Evolutionary conservation across 1,140 invertebrate species (phyloP), one percentile per base, ranked within the genome.

Genomic region (Trichoplusia ni): DNA sequence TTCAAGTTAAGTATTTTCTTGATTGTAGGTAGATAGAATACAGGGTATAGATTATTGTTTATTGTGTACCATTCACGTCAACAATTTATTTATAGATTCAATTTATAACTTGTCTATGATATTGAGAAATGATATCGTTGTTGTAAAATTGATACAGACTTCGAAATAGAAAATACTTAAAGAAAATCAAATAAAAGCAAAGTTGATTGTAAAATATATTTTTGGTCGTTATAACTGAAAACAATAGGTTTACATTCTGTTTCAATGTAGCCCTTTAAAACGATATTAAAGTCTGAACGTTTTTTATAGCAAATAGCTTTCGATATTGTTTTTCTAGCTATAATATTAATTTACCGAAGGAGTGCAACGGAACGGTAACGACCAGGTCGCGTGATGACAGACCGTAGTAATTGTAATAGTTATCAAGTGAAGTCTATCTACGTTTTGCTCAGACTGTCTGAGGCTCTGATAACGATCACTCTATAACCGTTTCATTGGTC

Each of bases 351-450:
- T 38, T 6, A 25, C 5, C 37, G n/a, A 14, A 11, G 9, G 9
- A 9, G 2, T 37, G 31, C 49, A 21, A 11, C 8, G 33, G 4
- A 21, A 33, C 19, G 19, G 19, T 37, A 53, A 54, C 35, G 51
- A 38, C n/a, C 6, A 0, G 11, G 31, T 54, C 51, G 60, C 60
- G 60, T 63, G 60, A 42, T 47, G 14, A 51, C 9, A 35, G 18
- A 42, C 53, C 60, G 44, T 63, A 42, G 11, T 11, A 49, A 54
- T 54, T 54, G 21, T 23, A 21, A 54, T 54, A n/a, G n/a, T n/a
- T n/a, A n/a, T n/a, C n/a, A n/a, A n/a, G n/a, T n/a, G n/a, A n/a
- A n/a, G n/a, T n/a, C n/a, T n/a, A n/a, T n/a, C n/a, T n/a, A n/a
- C 11, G 51, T 38, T 54, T 16, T 23, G 37, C 38, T 25, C 16